phyloP scores from a whole-genome alignment of 2,888 invertebrate species.

The Acronicta aceris region DNA sequence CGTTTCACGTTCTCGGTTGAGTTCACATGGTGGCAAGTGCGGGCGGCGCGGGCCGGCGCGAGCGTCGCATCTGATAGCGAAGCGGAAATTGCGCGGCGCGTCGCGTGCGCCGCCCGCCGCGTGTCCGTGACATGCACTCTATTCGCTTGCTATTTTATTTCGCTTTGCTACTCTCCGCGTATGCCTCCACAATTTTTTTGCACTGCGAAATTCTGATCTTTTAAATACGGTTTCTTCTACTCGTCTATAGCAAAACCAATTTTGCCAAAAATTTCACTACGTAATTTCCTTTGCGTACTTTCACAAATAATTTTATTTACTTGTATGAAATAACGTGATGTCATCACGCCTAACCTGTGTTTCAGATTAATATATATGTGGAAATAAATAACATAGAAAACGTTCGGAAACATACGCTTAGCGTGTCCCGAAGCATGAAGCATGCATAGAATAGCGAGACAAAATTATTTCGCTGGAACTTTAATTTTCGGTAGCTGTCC shows the following conservation, averaged over 20 bases:
- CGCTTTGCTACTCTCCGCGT: constrained; percentile 68
- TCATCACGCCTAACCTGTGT: too few species aligned
- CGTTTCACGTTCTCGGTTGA: constrained; percentile 67
- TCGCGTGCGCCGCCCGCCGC: constrained; percentile 82
- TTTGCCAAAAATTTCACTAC: constrained; percentile 1
- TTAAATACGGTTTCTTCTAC: constrained; percentile 27
- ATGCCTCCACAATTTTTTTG: constrained; percentile 69
- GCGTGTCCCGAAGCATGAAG: too few species aligned
- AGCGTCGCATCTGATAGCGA: constrained; percentile 81
- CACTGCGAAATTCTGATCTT: constrained; percentile 19
- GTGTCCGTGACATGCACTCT: constrained; percentile 82
- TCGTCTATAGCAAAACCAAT: constrained; percentile 11
- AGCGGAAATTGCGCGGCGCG: constrained; percentile 86
- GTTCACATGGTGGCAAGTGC: constrained; percentile 65
- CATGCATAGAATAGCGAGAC: too few species aligned
- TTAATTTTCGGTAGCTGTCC: too few species aligned
- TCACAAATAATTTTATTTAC: too few species aligned
- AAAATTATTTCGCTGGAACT: too few species aligned
- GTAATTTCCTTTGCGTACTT: too few species aligned
- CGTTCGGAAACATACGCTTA: too few species aligned
- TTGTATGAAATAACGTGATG: too few species aligned
- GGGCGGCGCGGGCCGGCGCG: constrained; percentile 66
- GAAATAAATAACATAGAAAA: too few species aligned
- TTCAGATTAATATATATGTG: too few species aligned
- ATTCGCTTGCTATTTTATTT: constrained; percentile 79